Evolutionary conservation across 2,113 vertebrate species (phyloP), one percentile per base, ranked within the genome.

Genomic region (Mustela nigripes): DNA sequence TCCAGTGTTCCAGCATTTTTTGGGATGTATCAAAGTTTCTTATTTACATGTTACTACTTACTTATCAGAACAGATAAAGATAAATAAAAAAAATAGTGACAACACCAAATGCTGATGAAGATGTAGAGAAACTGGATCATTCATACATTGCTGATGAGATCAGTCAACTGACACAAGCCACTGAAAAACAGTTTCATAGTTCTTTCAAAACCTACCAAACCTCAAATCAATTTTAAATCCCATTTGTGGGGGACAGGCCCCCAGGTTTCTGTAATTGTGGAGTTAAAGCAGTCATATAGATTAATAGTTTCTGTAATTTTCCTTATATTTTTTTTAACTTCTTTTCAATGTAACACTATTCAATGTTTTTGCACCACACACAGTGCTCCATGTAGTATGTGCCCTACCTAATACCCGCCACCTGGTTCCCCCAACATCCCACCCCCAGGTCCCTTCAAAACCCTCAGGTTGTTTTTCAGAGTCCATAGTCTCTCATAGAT

Each of bases 181-280:
- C 5, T 73, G 14, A n/a, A 84, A 84, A 89, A 69, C 1, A 78
- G 8, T 69, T 79, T 42, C 2, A 0, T 12, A 24, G 1, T 42
- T 91, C 9, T 11, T 86, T 82, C 6, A 48, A 91, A 63, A 36
- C 2, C 11, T 36, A 1, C 6, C 45, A 95, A 71, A 31, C 2
- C 11, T 56, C 4, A 50, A 62, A 73, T 79, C 2, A 96, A 48
- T 8, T 67, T 92, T 71, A 79, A 39, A 6, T 53, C 24, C 36
- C 39, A 4, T 21, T 63, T 73, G 65, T 22, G 16, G 10, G 48
- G 2, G 1, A 39, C 7, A 22, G 21, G 1, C 56, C 2, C 0
- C 10, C 39, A 28, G 4, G 2, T 78, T 39, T 56, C 18, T 83
- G 39, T 8, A 82, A 39, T 50, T 26, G 21, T 82, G 12, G 16